Evolutionary conservation across 2,888 invertebrate genomes (phyloP).

Genomic region (Mythimna loreyi): DNA sequence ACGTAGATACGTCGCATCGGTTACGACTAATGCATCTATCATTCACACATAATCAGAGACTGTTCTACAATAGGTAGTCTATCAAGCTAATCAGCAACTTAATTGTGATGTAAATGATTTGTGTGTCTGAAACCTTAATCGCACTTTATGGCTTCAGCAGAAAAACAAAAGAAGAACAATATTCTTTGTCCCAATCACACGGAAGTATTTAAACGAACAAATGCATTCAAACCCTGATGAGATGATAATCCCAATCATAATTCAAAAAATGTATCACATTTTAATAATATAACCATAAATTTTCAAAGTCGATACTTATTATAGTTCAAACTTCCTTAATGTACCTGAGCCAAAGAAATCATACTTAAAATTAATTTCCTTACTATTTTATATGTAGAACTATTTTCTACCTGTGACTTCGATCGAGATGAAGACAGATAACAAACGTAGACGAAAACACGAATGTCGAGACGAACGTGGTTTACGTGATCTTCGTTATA

Average conservation of each 20-base stretch:
- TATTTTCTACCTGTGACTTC: too few species aligned
- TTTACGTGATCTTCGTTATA: too few species aligned
- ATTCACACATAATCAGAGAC: too few species aligned
- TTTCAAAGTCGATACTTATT: slow-evolving; percentile 17
- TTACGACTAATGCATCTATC: too few species aligned
- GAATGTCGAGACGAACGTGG: too few species aligned
- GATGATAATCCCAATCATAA: slow-evolving; percentile 8
- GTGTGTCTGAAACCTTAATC: too few species aligned
- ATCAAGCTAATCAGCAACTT: too few species aligned
- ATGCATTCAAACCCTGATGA: background rate
- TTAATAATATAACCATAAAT: slow-evolving; percentile 25
- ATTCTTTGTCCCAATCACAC: background rate
- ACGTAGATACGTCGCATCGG: too few species aligned
- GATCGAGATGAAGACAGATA: too few species aligned
- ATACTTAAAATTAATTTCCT: slow-evolving; percentile 52
- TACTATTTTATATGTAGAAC: slow-evolving; percentile 18
- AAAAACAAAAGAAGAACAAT: background rate
- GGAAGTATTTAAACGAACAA: slow-evolving; percentile 7
- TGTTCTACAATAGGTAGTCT: too few species aligned
- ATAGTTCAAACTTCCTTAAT: slow-evolving; percentile 37
- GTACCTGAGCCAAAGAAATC: slow-evolving; percentile 16
- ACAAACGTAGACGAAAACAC: too few species aligned
- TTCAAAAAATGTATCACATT: slow-evolving; percentile 25
- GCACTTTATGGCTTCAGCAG: background rate
- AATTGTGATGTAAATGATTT: too few species aligned